These are phyloP conservation scores for Lydus trimaculatus DNA, from an alignment of 2,888 invertebrate genomes.

Conservation along the genomic window DNA sequence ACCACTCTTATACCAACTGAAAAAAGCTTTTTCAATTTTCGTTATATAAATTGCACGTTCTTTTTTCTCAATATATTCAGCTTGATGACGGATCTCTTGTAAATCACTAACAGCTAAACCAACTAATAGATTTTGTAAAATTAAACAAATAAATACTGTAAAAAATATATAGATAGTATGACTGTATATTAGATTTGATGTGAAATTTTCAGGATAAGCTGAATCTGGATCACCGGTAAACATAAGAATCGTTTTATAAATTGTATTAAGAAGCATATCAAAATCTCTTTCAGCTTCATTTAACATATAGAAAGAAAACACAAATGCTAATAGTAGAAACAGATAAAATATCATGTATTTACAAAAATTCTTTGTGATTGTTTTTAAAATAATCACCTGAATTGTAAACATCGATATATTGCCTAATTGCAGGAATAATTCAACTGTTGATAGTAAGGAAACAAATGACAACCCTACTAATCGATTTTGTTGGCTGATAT, in stretches of 20 bases:
- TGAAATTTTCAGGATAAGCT: conserved; percentile 17
- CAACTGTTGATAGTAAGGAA: conserved; percentile 17
- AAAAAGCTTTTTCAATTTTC: conserved; percentile 8
- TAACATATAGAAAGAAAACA: conserved; percentile 22
- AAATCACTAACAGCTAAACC: conserved; percentile 26
- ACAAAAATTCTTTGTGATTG: conserved; percentile 17
- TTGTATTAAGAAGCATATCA: conserved; percentile 2
- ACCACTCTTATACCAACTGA: background rate
- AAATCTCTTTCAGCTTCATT: background rate
- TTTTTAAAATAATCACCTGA: conserved; percentile 22
- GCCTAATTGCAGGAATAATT: conserved; percentile 22
- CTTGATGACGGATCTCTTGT: conserved; percentile 21
- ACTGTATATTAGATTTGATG: conserved; percentile 21
- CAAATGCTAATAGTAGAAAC: conserved; percentile 22
- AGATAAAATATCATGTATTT: conserved; percentile 24
- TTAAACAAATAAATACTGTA: conserved; percentile 17
- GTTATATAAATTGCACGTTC: conserved; percentile 21
- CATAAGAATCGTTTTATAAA: conserved; percentile 22
- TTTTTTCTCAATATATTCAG: conserved; percentile 21
- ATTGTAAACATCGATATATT: conserved; percentile 19
- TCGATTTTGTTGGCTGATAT: background rate
- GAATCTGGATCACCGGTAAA: conserved; percentile 23
- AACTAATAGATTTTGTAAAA: conserved; percentile 24
- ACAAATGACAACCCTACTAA: conserved; percentile 15
- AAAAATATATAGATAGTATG: conserved; percentile 23